Evolutionary conservation across 1,140 invertebrate species (phyloP).

Genomic region (Pachypsylla venusta): DNA sequence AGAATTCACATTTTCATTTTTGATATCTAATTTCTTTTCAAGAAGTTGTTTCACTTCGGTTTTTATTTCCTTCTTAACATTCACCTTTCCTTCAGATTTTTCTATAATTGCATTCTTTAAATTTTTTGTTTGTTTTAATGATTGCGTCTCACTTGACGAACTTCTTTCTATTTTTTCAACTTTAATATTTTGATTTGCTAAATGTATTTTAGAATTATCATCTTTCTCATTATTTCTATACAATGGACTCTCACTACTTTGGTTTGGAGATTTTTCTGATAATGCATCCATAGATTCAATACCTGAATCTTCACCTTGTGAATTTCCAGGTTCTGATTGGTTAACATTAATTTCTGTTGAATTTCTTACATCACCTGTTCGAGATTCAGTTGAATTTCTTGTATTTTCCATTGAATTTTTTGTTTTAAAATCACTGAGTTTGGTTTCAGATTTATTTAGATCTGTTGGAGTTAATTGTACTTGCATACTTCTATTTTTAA

Average conservation of each 20-base stretch:
- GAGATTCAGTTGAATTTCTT: not conserved
- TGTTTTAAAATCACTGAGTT: too few species aligned
- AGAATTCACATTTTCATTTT: conserved; percentile 24
- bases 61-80: not conserved
- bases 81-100: not conserved
- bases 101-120: not conserved
- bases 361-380: not conserved
- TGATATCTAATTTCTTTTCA: not conserved
- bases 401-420: not conserved
- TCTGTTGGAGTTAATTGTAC: too few species aligned
- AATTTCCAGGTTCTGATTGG: conserved; percentile 27
- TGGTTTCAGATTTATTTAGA: too few species aligned
- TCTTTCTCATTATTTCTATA: conserved; percentile 28
- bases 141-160: conserved; percentile 3
- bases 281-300: conserved; percentile 87
- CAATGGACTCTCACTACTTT: conserved; percentile 41
- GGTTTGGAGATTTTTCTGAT: conserved; percentile 81
- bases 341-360: not conserved
- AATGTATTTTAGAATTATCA: not conserved
- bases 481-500: too few species aligned
- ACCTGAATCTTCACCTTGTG: conserved; percentile 67
- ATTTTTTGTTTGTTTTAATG: not conserved
- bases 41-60: not conserved
- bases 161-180: conserved; percentile 5
- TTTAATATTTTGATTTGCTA: conserved; percentile 13